Conservation (phyloP, 2,888 invertebrate genomes). For the Phyto melanocephala region DNA sequence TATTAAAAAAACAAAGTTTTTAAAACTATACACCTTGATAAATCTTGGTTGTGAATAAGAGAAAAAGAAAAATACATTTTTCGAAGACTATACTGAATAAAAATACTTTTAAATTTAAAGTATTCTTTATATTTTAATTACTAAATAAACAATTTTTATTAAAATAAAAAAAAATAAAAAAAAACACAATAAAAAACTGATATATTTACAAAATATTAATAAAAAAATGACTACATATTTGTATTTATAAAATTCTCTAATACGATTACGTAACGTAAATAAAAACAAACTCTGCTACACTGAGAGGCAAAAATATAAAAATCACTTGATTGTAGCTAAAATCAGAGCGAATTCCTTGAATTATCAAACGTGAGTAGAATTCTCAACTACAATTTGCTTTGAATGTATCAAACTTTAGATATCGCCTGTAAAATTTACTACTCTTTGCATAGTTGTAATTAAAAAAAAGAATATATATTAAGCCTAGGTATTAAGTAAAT, state of each 20-base stretch:
- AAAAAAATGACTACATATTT: background rate
- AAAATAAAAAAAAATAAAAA: constrained; percentile 1
- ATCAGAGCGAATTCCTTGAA: too few relatives aligned
- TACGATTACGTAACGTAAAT: too few relatives aligned
- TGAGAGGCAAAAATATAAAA: background rate
- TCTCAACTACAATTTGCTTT: too few relatives aligned
- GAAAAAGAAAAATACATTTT: constrained; percentile 8
- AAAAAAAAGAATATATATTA: too few relatives aligned
- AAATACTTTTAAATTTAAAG: background rate
- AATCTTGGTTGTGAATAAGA: constrained; percentile 63
- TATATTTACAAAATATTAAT: background rate
- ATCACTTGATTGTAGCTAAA: too few relatives aligned
- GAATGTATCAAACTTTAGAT: too few relatives aligned
- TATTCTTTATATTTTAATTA: background rate
- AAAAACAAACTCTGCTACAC: too few relatives aligned
- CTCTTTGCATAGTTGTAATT: too few relatives aligned
- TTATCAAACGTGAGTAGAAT: too few relatives aligned
- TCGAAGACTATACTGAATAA: background rate
- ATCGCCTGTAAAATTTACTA: too few relatives aligned
- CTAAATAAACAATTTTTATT: background rate
- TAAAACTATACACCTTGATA: constrained; percentile 49
- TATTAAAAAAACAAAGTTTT: background rate
- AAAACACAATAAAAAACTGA: background rate
- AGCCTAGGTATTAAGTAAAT: too few relatives aligned
- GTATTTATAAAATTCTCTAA: background rate